These are phyloP conservation scores for Calephelis nemesis DNA, from an alignment of 1,140 invertebrate species.

Conservation along the genomic window DNA sequence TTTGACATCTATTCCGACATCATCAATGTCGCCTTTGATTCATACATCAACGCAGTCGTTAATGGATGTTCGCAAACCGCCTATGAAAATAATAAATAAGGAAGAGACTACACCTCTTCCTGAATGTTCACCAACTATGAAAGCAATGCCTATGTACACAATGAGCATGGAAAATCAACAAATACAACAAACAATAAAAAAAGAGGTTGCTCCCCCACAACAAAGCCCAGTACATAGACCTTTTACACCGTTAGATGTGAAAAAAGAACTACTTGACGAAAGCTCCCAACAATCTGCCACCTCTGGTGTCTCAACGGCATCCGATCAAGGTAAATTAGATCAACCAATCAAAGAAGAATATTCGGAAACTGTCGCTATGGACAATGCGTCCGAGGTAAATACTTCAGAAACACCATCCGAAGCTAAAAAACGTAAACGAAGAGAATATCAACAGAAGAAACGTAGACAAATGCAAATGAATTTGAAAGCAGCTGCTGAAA, in stretches of 20 bases:
- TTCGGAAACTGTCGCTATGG: slow-evolving; percentile 67
- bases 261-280: slow-evolving; percentile 82
- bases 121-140: slow-evolving; percentile 69
- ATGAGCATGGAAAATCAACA: slow-evolving; percentile 61
- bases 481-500: slow-evolving; percentile 78
- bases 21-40: slow-evolving; percentile 62
- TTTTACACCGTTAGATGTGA: slow-evolving; percentile 79
- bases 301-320: slow-evolving; percentile 78
- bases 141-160: slow-evolving; percentile 61
- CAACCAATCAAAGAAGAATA: slow-evolving; percentile 80
- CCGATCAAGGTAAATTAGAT: slow-evolving; percentile 80
- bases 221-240: slow-evolving; percentile 76
- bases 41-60: slow-evolving; percentile 74
- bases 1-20: slow-evolving; percentile 56
- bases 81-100: slow-evolving; percentile 64
- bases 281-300: slow-evolving; percentile 80
- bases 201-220: slow-evolving; percentile 76
- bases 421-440: slow-evolving; percentile 88
- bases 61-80: slow-evolving; percentile 73
- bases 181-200: slow-evolving; percentile 72
- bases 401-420: slow-evolving; percentile 82
- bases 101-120: slow-evolving; percentile 68
- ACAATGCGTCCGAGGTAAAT: slow-evolving; percentile 59
- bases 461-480: slow-evolving; percentile 82
- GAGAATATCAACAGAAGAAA: slow-evolving; percentile 92